phyloP scores from a whole-genome alignment of 2,113 vertebrate species.

The Sitta europaea region DNA sequence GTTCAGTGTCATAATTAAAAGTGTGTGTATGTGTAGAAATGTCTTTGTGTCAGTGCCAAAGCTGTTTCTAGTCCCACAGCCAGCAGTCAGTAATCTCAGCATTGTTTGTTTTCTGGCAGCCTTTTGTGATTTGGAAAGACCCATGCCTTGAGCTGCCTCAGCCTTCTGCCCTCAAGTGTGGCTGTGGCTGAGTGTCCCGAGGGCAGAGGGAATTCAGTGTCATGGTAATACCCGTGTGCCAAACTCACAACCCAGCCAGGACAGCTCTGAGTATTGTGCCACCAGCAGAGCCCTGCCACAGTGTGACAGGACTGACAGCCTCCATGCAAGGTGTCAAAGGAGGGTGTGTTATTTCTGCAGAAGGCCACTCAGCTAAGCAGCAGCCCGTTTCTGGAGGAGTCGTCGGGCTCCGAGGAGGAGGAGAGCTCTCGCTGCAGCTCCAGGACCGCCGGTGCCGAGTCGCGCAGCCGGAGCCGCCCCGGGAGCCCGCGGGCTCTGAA shows the following conservation, averaged over 20 bases:
- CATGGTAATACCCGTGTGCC: not conserved
- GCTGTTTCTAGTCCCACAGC: not conserved
- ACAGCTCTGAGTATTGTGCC: not conserved
- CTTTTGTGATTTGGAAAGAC: constrained; percentile 15
- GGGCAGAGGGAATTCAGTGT: not conserved
- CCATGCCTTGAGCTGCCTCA: not conserved
- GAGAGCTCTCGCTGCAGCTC: constrained; percentile 85
- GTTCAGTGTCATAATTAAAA: constrained; percentile 18
- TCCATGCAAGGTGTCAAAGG: not conserved
- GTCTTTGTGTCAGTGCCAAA: constrained; percentile 22
- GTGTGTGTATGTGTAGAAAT: not conserved
- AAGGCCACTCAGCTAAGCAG: constrained; percentile 92
- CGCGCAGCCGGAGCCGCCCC: constrained; percentile 78
- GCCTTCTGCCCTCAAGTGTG: not conserved
- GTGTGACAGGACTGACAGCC: not conserved
- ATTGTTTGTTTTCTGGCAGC: constrained; percentile 22
- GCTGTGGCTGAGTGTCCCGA: not conserved
- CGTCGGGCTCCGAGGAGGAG: constrained; percentile 89
- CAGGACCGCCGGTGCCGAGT: constrained; percentile 79
- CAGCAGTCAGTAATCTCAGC: constrained; percentile 7
- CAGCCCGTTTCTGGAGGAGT: constrained; percentile 86
- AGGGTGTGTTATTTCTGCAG: constrained; percentile 70
- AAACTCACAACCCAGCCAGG: constrained; percentile 1
- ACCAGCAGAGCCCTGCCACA: not conserved
- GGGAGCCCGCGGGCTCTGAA: constrained; percentile 88